These are phyloP conservation scores for Rhinoraja longicauda DNA, from an alignment of 2,797 vertebrate species.

Conservation along the genomic window DNA sequence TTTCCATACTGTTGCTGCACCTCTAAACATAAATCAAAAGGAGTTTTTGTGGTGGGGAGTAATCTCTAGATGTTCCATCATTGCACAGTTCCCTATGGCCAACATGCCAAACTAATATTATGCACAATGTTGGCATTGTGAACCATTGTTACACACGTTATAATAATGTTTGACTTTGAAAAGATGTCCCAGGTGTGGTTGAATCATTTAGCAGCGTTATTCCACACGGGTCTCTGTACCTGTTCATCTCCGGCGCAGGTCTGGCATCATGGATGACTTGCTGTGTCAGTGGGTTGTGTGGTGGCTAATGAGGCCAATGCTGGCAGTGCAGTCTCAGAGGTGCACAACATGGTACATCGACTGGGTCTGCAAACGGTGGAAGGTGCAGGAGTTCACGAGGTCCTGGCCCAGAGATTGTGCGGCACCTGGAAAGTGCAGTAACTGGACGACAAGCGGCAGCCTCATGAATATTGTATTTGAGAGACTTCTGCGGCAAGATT, in stretches of 20 bases:
- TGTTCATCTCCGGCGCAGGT: too few species aligned
- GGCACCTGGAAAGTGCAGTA: too few species aligned
- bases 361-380: not conserved
- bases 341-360: not conserved
- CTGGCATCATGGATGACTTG: too few species aligned
- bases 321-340: not conserved
- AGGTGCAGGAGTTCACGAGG: not conserved
- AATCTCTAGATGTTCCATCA: too few species aligned
- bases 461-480: too few species aligned
- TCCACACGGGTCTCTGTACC: not conserved
- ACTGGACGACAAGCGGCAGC: too few species aligned
- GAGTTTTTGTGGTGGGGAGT: not conserved
- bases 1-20: too few species aligned
- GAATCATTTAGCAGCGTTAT: not conserved
- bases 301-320: too few species aligned
- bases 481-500: too few species aligned
- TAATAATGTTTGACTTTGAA: not conserved
- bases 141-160: not conserved
- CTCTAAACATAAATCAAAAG: not conserved
- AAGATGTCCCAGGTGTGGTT: not conserved
- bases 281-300: too few species aligned
- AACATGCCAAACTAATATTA: not conserved
- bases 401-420: too few species aligned
- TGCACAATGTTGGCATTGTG: not conserved
- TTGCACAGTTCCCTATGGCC: not conserved